Base-by-base conservation (phyloP, 2,888 invertebrate species). In the Vesta saturnalis region DNA sequence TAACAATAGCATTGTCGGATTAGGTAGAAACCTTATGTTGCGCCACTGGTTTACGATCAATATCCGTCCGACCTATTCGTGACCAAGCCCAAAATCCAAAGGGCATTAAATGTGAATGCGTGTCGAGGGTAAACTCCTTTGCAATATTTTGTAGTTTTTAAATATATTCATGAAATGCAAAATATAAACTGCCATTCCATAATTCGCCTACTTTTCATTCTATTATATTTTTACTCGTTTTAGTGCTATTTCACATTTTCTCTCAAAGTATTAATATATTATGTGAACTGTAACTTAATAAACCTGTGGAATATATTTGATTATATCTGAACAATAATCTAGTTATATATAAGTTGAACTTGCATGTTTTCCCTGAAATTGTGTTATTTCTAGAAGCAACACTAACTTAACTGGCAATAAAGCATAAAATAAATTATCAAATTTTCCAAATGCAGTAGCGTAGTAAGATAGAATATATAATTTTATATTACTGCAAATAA, bases 21-120 rank as follows among this genome's bases (percentile, higher is more conserved):
- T 52, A 52, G 52, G 52, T 52, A 21, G 21, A 52, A 52, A 52
- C 64, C 59, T 22, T 57, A 52, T 64, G 69, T 21, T 57, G 62
- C 69, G 69, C 61, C 39, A 64, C 62, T 69, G 64, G 35, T 49
- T 56, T 59, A 59, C 69, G 69, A 69, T 69, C 69, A 69, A 69
- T 69, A 69, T 58, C 62, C 62, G 61, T 59, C 70, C 67, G 70
- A 67, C 70, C 66, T 67, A 67, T 67, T 60, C 67, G 66, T 60
- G 67, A 70, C 66, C 70, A 54, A 66, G 63, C 66, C 66, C 46
- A 64, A 67, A 67, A 60, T 63, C 61, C 57, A 67, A 66, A 69
- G 60, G 59, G 56, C 66, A 69, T 43, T 43, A 56, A 35, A 56
- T 30, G 56, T 56, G 35, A 30, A 56, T 56, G 56, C 56, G 35